These are phyloP conservation scores for Paratrypauchen microcephalus DNA, from an alignment of 2,797 vertebrate species.

Conservation along the genomic window DNA sequence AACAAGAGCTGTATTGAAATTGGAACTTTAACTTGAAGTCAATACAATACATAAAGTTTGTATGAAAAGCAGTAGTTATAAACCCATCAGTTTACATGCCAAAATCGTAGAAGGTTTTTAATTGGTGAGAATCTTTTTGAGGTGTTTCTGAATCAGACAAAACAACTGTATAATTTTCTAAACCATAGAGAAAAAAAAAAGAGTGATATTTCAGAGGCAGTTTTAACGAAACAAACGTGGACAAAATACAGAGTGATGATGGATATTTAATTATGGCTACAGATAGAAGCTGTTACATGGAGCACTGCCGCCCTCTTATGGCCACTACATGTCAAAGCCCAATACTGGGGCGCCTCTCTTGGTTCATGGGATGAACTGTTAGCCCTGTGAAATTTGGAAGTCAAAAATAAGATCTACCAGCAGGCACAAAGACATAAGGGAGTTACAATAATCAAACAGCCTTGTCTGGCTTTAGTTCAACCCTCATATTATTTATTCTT, in stretches of 20 bases:
- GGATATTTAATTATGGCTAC: slow-evolving; percentile 20
- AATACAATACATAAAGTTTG: slow-evolving; percentile 33
- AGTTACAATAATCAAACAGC: slow-evolving; percentile 59
- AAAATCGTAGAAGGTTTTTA: slow-evolving; percentile 23
- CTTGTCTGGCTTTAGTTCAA: slow-evolving; percentile 54
- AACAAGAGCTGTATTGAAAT: neutral
- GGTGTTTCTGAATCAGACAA: slow-evolving; percentile 8
- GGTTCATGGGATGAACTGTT: slow-evolving; percentile 45
- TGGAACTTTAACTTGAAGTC: neutral
- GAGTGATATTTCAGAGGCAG: slow-evolving; percentile 23
- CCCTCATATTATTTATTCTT: slow-evolving; percentile 60
- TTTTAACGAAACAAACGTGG: slow-evolving; percentile 23
- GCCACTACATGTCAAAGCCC: slow-evolving; percentile 18
- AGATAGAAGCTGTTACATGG: slow-evolving; percentile 23
- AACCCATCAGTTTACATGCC: slow-evolving; percentile 24
- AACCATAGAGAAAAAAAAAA: neutral
- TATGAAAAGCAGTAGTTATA: slow-evolving; percentile 17
- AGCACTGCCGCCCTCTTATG: slow-evolving; percentile 75
- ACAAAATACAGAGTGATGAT: slow-evolving; percentile 40
- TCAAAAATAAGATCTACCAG: slow-evolving; percentile 64
- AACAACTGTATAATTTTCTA: slow-evolving; percentile 20
- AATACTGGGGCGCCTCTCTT: slow-evolving; percentile 31
- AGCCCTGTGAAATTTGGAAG: slow-evolving; percentile 65
- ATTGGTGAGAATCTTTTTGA: slow-evolving; percentile 1
- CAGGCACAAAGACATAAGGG: slow-evolving; percentile 65